Evolutionary conservation across 2,888 invertebrate genomes (phyloP).

Genomic region (Agriopis leucophaearia): DNA sequence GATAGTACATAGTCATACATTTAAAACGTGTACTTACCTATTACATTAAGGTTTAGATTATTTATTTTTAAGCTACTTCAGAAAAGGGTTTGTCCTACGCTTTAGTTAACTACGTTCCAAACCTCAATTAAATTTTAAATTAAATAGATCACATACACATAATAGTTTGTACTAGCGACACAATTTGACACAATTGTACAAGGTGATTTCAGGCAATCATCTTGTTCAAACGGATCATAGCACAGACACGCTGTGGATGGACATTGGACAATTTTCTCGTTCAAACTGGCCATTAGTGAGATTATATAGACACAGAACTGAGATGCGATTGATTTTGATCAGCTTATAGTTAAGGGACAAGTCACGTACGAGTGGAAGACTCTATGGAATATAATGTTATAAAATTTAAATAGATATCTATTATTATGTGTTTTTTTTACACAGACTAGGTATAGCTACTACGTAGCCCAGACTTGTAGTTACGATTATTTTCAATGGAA

Average conservation of each 20-base stretch:
- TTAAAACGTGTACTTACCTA: no score
- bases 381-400: not conserved
- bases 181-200: not conserved
- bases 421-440: no score
- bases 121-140: no score
- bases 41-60: no score
- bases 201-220: conserved; percentile 8
- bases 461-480: no score
- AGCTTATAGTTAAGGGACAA: conserved; percentile 4
- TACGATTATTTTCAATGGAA: no score
- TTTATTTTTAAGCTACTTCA: no score
- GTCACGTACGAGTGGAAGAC: conserved; percentile 10
- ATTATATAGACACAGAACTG: conserved; percentile 21
- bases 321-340: conserved; percentile 5
- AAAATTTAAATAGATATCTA: not conserved
- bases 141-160: not conserved
- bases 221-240: conserved; percentile 15
- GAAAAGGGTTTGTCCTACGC: no score
- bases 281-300: conserved; percentile 11
- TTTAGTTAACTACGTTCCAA: no score
- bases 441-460: no score
- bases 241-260: conserved; percentile 9
- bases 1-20: not conserved
- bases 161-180: conserved; percentile 1
- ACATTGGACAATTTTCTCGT: conserved; percentile 18